Evolutionary conservation across 2,888 invertebrate species (phyloP).

Genomic region (Phragmatobia fuliginosa): DNA sequence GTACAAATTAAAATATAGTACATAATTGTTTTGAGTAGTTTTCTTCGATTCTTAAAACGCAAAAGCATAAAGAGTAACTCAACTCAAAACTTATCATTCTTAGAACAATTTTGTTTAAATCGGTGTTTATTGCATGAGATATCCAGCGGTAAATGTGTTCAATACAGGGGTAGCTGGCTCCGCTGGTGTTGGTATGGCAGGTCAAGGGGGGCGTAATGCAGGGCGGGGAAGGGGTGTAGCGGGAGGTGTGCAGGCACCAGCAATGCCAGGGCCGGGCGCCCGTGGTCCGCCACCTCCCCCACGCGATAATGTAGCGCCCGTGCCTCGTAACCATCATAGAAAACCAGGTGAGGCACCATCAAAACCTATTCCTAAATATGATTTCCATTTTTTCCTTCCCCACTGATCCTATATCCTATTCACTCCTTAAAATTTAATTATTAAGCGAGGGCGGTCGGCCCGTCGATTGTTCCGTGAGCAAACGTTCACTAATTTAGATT

Average conservation of each 20-base stretch:
- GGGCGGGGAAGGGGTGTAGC: slow-evolving; percentile 53
- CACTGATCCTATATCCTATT: slow-evolving; percentile 25
- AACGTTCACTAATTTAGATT: slow-evolving; percentile 30
- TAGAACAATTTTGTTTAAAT: neutral
- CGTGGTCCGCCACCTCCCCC: slow-evolving; percentile 51
- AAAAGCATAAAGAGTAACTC: neutral
- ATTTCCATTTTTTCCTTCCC: slow-evolving; percentile 16
- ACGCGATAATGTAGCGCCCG: slow-evolving; percentile 50
- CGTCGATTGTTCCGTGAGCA: slow-evolving; percentile 41
- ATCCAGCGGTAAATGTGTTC: slow-evolving; percentile 36
- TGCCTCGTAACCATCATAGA: slow-evolving; percentile 78
- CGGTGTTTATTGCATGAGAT: slow-evolving; percentile 20
- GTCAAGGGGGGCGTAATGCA: slow-evolving; percentile 58
- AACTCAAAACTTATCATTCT: neutral
- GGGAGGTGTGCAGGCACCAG: slow-evolving; percentile 54
- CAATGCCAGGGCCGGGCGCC: slow-evolving; percentile 59
- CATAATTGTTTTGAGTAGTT: neutral
- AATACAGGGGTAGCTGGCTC: slow-evolving; percentile 52
- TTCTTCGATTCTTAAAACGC: neutral
- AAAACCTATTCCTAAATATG: slow-evolving; percentile 22
- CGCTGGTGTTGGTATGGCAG: slow-evolving; percentile 59
- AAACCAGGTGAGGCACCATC: slow-evolving; percentile 76
- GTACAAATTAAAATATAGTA: neutral
- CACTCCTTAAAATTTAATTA: slow-evolving; percentile 50
- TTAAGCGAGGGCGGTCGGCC: slow-evolving; percentile 56